Evolutionary conservation across 2,113 vertebrate species (phyloP).

Genomic region (Nannobrachium achirus): DNA sequence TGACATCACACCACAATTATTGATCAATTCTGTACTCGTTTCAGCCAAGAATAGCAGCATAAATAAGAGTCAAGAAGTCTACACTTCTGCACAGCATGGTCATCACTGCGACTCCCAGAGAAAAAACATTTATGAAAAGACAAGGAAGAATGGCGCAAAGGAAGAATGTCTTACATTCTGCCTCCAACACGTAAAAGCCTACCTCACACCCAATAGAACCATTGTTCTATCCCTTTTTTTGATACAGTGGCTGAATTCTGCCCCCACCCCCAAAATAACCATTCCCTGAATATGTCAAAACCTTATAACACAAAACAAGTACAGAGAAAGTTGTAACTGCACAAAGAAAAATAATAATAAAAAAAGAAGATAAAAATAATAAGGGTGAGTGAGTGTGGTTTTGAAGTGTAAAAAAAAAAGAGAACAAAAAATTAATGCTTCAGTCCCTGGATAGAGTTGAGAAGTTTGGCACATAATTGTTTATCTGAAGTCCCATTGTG

Average conservation of each 20-base stretch:
- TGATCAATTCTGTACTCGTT: conserved; percentile 10
- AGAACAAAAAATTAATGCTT: conserved; percentile 27
- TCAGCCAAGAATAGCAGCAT: conserved; percentile 41
- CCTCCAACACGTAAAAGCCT: conserved; percentile 1
- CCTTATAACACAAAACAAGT: conserved; percentile 8
- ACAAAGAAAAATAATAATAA: conserved; percentile 1
- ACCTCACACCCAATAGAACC: not conserved
- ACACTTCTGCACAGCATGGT: conserved; percentile 13
- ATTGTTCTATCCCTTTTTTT: conserved; percentile 55
- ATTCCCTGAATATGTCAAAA: conserved; percentile 38
- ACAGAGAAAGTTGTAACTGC: conserved; percentile 21
- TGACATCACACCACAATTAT: conserved; percentile 3
- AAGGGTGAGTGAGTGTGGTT: conserved; percentile 6
- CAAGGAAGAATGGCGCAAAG: conserved; percentile 5
- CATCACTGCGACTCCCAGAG: conserved; percentile 1
- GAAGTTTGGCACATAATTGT: conserved; percentile 75
- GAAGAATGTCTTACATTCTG: conserved; percentile 6
- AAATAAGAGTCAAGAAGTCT: conserved; percentile 19
- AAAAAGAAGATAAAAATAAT: not conserved
- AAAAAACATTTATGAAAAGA: not conserved
- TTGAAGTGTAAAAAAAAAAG: conserved; percentile 35
- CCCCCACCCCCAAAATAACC: not conserved
- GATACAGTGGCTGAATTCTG: conserved; percentile 43
- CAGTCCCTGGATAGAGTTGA: conserved; percentile 46
- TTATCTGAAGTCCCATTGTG: conserved; percentile 35